phyloP scores from a whole-genome alignment of 1,140 invertebrate species.

The Parapsyche elsis region DNA sequence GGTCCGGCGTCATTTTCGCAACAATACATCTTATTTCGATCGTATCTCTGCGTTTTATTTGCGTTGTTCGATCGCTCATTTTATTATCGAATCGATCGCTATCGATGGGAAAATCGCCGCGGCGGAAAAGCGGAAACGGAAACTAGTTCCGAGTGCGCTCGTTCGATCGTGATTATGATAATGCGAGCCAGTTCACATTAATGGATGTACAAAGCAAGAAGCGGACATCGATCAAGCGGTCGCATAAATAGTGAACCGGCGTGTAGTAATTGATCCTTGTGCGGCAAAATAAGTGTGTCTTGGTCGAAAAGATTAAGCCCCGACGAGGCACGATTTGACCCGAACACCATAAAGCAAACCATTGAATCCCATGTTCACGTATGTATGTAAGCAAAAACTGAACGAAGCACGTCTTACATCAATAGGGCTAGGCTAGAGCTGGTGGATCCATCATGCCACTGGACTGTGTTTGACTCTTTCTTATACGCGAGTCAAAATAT shows the following conservation, averaged over 20 bases:
- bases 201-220: conserved; percentile 11
- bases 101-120: background rate
- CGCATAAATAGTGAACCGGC: conserved; percentile 23
- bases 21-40: no score
- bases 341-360: conserved; percentile 17
- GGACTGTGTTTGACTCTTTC: no score
- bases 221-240: conserved; percentile 8
- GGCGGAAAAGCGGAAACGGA: conserved; percentile 16
- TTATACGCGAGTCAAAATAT: no score
- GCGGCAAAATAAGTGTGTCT: conserved; percentile 28
- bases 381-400: conserved; percentile 4
- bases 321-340: conserved; percentile 28
- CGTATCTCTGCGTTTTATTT: no score
- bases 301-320: conserved; percentile 34
- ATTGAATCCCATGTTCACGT: conserved; percentile 12
- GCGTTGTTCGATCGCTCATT: no score
- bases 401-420: background rate
- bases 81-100: no score
- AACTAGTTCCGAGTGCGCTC: background rate
- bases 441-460: no score
- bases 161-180: background rate
- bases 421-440: no score
- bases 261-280: conserved; percentile 35
- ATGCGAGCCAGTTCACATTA: background rate
- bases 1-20: no score